Conservation (phyloP, 2,888 invertebrate genomes). For the Digitonthophagus gazella region DNA sequence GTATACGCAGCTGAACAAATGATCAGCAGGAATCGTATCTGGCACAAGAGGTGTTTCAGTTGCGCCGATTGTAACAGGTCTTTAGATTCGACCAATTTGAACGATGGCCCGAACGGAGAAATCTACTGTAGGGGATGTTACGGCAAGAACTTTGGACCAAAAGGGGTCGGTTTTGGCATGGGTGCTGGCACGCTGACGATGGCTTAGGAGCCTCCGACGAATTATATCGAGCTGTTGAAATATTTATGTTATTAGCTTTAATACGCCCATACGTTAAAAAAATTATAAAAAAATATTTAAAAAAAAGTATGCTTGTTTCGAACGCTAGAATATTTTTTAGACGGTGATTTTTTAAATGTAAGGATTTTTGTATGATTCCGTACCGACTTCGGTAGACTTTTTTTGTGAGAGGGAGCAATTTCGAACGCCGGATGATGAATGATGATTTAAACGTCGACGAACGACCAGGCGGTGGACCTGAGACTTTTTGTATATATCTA, state of each 20-base stretch:
- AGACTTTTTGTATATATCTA: slow-evolving; percentile 51
- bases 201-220: slow-evolving; percentile 59
- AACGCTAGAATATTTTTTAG: slow-evolving; percentile 31
- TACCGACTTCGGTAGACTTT: slow-evolving; percentile 23
- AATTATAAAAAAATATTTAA: slow-evolving; percentile 17
- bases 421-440: slow-evolving; percentile 38
- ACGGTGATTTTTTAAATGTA: slow-evolving; percentile 20
- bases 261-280: slow-evolving; percentile 29
- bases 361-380: slow-evolving; percentile 27
- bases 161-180: slow-evolving; percentile 87
- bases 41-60: slow-evolving; percentile 91
- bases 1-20: slow-evolving; percentile 97
- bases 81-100: slow-evolving; percentile 83
- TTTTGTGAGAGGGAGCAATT: slow-evolving; percentile 38
- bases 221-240: slow-evolving; percentile 19
- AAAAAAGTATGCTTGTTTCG: slow-evolving; percentile 16
- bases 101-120: slow-evolving; percentile 89
- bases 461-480: slow-evolving; percentile 48
- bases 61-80: slow-evolving; percentile 86
- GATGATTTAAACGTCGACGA: slow-evolving; percentile 39
- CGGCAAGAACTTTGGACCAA: slow-evolving; percentile 82
- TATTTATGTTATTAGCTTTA: slow-evolving; percentile 20
- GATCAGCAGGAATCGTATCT: slow-evolving; percentile 88
- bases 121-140: slow-evolving; percentile 93
- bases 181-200: slow-evolving; percentile 88